Percentiles rank a stretch among this genome's conserved stretches.
Evolutionary conservation across 2,113 vertebrate genomes (phyloP).

Genomic region (Sciurus niger): DNA sequence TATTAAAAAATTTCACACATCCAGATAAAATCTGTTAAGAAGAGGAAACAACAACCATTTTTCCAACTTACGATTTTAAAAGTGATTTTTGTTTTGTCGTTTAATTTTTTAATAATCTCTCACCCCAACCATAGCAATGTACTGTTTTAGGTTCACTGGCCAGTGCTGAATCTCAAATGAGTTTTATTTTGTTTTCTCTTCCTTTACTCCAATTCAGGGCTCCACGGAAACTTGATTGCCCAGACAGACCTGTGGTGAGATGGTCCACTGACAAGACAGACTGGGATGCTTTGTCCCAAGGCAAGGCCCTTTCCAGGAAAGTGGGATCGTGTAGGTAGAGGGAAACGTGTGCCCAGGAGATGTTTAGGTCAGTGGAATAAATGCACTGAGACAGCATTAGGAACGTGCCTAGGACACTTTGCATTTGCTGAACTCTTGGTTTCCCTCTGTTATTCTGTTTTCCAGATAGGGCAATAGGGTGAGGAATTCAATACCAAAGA

Average conservation of each 20-base stretch:
- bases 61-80: not conserved
- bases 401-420: not conserved
- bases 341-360: not conserved
- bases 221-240: constrained; percentile 34
- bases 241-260: not conserved
- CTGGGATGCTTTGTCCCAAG: not conserved
- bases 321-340: not conserved
- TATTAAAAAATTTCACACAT: not conserved
- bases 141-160: not conserved
- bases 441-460: not conserved
- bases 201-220: not conserved
- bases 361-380: not conserved
- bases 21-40: not conserved
- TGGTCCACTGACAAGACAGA: not conserved
- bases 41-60: not conserved
- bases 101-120: not conserved
- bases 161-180: not conserved
- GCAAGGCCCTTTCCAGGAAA: not conserved
- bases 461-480: not conserved
- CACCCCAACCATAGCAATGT: not conserved
- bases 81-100: not conserved
- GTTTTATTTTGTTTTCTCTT: not conserved
- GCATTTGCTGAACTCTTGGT: not conserved
- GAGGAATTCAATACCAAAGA: not conserved
- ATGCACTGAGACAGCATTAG: not conserved